These are phyloP conservation scores for Trichomalopsis sarcophagae DNA, from an alignment of 1,140 invertebrate genomes.

Conservation along the genomic window DNA sequence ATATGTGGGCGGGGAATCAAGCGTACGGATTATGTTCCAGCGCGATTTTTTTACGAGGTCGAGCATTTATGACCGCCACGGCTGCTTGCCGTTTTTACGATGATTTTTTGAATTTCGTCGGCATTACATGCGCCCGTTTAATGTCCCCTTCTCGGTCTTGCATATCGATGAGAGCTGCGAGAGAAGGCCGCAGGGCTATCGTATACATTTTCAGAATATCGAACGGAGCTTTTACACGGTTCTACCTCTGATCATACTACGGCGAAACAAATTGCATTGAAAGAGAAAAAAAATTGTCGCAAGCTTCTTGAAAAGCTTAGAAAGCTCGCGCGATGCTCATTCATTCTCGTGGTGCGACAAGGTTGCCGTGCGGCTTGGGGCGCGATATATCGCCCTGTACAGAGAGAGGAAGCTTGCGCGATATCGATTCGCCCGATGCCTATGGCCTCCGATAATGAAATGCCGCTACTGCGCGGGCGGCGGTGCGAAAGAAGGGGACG, in stretches of 20 bases:
- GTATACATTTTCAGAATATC: no score
- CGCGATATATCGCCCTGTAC: not conserved
- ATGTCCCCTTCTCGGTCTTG: not conserved
- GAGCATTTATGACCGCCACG: not conserved
- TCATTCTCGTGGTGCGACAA: not conserved
- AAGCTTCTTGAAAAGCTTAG: no score
- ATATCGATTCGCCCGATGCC: not conserved
- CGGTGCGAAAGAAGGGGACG: not conserved
- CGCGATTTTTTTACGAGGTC: not conserved
- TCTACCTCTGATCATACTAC: no score
- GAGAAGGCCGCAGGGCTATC: no score
- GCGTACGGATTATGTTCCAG: not conserved
- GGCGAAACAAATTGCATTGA: no score
- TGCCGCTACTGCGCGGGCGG: not conserved
- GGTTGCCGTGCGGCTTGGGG: not conserved
- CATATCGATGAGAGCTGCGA: no score
- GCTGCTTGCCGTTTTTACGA: not conserved
- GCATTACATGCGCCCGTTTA: not conserved
- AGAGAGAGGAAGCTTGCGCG: not conserved
- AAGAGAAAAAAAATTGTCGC: no score
- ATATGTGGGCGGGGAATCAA: not conserved
- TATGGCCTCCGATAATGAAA: conserved; percentile 21
- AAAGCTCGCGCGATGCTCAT: not conserved
- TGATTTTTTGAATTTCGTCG: not conserved
- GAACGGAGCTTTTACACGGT: no score